Conservation (phyloP, 2,888 invertebrate genomes). For the Pseudeuparius sepicola region DNA sequence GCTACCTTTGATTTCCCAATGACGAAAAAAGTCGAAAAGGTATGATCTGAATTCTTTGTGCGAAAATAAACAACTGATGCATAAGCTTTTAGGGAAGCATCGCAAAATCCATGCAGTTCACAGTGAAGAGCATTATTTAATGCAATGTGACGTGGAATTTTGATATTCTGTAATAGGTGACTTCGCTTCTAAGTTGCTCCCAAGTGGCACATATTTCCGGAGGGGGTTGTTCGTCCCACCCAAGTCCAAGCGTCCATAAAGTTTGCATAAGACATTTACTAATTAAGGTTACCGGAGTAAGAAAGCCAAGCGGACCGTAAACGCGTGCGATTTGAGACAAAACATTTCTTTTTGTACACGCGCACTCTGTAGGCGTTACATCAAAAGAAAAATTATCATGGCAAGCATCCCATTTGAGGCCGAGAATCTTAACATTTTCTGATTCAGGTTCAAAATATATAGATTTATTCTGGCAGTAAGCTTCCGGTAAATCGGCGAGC, state of each 20-base stretch:
- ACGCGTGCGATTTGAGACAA: conserved; percentile 6
- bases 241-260: conserved; percentile 12
- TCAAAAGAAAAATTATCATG: not conserved
- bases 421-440: conserved; percentile 4
- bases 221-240: conserved; percentile 16
- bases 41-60: not conserved
- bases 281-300: conserved; percentile 10
- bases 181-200: conserved; percentile 11
- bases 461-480: too few species aligned
- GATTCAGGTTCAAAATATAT: too few species aligned
- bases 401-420: not conserved
- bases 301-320: conserved; percentile 11
- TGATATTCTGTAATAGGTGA: conserved; percentile 9
- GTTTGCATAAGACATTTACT: conserved; percentile 15
- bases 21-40: conserved; percentile 3
- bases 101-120: conserved; percentile 15
- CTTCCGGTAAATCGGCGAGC: conserved; percentile 3
- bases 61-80: conserved; percentile 10
- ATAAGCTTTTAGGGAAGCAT: conserved; percentile 7
- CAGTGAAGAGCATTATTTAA: not conserved
- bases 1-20: conserved; percentile 8
- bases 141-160: conserved; percentile 10
- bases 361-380: not conserved
- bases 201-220: conserved; percentile 6
- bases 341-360: conserved; percentile 8